Conservation (phyloP, 2,113 vertebrate genomes). For the Charina bottae region DNA sequence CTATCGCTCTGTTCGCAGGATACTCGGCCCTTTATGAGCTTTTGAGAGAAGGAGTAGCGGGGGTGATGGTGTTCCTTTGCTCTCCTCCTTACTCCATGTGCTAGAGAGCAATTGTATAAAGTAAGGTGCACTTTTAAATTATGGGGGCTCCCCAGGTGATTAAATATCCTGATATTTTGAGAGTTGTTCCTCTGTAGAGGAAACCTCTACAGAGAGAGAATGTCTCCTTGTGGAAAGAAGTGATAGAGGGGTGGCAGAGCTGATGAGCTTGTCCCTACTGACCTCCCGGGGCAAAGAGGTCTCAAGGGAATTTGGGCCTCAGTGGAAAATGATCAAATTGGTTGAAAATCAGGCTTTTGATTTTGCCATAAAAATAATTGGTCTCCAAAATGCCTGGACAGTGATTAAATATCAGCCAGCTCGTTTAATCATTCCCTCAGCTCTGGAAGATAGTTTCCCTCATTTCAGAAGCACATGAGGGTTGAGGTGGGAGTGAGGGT, state of each 20-base stretch:
- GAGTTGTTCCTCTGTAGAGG: background rate
- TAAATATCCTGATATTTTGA: background rate
- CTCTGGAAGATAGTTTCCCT: rapidly evolving
- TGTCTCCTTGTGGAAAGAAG: background rate
- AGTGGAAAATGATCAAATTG: background rate
- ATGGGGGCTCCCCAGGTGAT: background rate
- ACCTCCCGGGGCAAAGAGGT: background rate
- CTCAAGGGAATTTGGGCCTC: background rate
- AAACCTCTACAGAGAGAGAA: background rate
- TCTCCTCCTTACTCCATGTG: background rate
- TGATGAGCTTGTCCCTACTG: background rate
- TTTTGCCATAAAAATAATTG: slow-evolving; percentile 7
- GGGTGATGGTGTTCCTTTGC: background rate
- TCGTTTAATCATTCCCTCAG: background rate
- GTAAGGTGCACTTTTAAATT: background rate
- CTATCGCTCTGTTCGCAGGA: slow-evolving; percentile 10
- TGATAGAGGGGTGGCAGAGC: background rate
- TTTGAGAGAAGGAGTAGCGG: background rate
- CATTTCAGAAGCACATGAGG: background rate
- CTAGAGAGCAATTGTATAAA: background rate
- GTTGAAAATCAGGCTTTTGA: background rate
- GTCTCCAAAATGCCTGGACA: background rate
- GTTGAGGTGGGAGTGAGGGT: background rate
- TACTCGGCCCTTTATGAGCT: background rate
- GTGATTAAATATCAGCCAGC: background rate